Evolutionary conservation across 2,888 invertebrate species (phyloP).

Genomic region (Ennomos quercinarius): DNA sequence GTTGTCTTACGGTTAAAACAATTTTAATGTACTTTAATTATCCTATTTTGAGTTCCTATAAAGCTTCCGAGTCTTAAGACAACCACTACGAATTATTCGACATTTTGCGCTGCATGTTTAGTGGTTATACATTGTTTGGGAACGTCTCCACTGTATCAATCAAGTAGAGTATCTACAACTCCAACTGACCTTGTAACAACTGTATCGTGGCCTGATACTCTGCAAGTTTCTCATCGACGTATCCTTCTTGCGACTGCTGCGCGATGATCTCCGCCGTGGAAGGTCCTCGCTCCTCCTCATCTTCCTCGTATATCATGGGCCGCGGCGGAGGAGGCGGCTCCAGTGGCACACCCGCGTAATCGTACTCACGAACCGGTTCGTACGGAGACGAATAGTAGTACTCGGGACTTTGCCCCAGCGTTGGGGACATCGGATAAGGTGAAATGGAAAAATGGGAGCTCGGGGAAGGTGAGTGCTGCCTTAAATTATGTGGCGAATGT

Average conservation of each 20-base stretch:
- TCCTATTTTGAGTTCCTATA: background rate
- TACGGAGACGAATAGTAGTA: conserved; percentile 86
- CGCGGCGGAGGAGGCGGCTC: conserved; percentile 91
- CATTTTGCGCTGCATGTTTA: too few species aligned
- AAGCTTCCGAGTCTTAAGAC: background rate
- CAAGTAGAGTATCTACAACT: background rate
- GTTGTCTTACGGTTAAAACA: conserved; percentile 12
- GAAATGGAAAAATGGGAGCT: conserved; percentile 82
- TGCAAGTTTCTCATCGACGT: conserved; percentile 96
- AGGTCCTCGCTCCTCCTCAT: conserved; percentile 90
- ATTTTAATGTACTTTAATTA: conserved; percentile 10
- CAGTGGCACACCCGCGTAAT: conserved; percentile 90
- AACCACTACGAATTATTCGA: too few species aligned
- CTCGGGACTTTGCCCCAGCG: conserved; percentile 86
- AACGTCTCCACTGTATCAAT: too few species aligned
- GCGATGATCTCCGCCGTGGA: conserved; percentile 97
- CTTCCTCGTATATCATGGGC: conserved; percentile 87
- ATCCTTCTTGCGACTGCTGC: conserved; percentile 97
- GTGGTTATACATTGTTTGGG: too few species aligned
- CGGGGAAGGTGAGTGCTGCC: conserved; percentile 78
- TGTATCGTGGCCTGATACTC: conserved; percentile 97
- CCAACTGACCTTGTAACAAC: conserved; percentile 92
- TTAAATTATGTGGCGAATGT: conserved; percentile 74
- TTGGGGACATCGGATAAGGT: conserved; percentile 83
- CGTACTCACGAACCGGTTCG: conserved; percentile 86